Conservation (phyloP, 2,113 vertebrate species). For the Pterocles gutturalis region DNA sequence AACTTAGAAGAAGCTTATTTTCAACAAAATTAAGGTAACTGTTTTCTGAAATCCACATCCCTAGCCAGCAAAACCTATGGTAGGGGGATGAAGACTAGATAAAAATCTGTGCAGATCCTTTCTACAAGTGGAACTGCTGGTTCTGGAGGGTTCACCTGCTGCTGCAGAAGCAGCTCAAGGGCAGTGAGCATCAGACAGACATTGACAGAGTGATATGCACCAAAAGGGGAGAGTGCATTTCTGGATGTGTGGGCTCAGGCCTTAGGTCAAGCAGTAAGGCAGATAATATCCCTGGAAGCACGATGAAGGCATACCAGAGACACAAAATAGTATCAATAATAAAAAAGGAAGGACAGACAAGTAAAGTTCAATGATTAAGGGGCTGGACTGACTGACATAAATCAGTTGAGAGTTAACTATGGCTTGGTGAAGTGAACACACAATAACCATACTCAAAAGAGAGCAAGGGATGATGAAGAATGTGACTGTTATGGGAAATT, state of each 20-base stretch:
- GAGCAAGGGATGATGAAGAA: not conserved
- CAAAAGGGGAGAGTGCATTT: not conserved
- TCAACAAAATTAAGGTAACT: not conserved
- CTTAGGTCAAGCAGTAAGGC: not conserved
- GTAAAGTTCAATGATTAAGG: not conserved
- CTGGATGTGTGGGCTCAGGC: not conserved
- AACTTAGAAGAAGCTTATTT: not conserved
- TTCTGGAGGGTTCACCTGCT: not conserved
- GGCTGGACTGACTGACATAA: not conserved
- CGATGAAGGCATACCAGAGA: not conserved
- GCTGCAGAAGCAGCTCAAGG: not conserved
- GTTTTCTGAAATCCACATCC: not conserved
- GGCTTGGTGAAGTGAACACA: not conserved
- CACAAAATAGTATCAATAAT: not conserved
- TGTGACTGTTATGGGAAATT: not conserved
- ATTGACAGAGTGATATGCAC: accelerated
- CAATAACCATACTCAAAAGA: not conserved
- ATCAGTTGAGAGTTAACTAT: not conserved
- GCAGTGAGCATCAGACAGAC: not conserved
- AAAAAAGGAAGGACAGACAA: not conserved
- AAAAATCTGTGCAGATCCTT: not conserved
- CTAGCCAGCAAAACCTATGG: not conserved
- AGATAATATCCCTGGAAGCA: not conserved
- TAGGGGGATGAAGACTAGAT: not conserved
- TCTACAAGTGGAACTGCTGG: not conserved